Conservation (phyloP, 2,797 vertebrate genomes). For the Pantherophis alleghaniensis region DNA sequence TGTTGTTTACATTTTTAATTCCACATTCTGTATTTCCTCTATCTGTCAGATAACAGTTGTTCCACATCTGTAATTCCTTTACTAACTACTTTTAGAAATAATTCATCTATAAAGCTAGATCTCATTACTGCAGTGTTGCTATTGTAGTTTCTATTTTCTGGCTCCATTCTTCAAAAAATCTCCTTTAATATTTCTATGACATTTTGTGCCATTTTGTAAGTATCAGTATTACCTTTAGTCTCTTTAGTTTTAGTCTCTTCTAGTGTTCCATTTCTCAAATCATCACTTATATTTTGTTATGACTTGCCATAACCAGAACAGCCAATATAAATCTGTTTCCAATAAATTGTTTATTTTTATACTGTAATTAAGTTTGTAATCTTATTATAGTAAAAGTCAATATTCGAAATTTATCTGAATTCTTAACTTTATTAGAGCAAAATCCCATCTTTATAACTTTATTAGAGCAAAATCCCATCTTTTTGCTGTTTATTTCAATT, state of each 20-base stretch:
- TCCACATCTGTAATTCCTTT: no score
- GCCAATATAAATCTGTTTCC: neutral
- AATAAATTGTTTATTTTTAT: neutral
- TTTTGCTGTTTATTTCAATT: neutral
- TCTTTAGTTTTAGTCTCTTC: neutral
- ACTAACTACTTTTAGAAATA: no score
- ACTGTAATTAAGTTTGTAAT: neutral
- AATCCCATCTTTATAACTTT: neutral
- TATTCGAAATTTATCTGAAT: neutral
- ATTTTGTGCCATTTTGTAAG: neutral
- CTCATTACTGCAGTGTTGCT: no score
- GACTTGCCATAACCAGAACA: neutral
- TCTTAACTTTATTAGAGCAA: neutral
- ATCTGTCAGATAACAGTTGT: no score
- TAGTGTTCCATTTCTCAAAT: neutral
- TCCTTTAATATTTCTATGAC: neutral
- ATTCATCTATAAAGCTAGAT: no score
- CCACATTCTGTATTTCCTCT: no score
- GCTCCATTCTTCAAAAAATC: no score
- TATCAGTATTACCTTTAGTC: neutral
- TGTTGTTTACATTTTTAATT: no score
- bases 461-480: neutral
- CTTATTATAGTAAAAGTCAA: neutral
- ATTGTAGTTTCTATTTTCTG: no score
- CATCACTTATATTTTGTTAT: neutral